These are phyloP conservation scores for Malurus cyaneus DNA, from an alignment of 2,113 vertebrate species.

Conservation along the genomic window DNA sequence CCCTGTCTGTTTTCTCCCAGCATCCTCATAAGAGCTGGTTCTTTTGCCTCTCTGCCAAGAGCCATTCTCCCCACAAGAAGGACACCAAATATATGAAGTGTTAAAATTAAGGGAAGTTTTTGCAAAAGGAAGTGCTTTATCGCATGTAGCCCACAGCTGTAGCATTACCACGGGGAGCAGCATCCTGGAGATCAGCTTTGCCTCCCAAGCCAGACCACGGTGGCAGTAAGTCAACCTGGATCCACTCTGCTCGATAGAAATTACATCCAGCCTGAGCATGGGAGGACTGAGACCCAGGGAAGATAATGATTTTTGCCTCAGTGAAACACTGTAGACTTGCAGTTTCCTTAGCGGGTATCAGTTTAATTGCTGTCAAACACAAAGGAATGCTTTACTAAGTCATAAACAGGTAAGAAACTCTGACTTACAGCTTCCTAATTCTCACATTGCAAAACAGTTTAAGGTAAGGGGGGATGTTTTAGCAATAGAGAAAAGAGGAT, in stretches of 20 bases:
- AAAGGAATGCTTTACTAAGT: conserved; percentile 5
- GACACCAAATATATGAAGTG: fast-evolving
- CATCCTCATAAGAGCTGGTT: not conserved
- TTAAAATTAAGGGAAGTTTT: not conserved
- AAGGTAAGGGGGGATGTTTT: not conserved
- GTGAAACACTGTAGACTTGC: not conserved
- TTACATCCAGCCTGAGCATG: not conserved
- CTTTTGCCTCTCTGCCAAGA: not conserved
- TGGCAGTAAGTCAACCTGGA: not conserved
- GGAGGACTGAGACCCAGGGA: not conserved
- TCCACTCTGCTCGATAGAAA: not conserved
- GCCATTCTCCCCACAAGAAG: not conserved
- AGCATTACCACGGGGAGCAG: not conserved
- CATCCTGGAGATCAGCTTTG: not conserved
- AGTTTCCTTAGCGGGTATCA: not conserved
- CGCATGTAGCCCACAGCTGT: not conserved
- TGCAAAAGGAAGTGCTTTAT: not conserved
- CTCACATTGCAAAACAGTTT: not conserved
- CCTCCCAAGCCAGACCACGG: not conserved
- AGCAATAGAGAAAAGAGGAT: not conserved
- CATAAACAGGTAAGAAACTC: not conserved
- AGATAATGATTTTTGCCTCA: conserved; percentile 31
- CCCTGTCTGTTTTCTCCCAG: not conserved
- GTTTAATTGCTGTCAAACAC: conserved; percentile 1
- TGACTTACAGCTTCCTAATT: not conserved